phyloP scores from a whole-genome alignment of 2,888 invertebrate genomes.

The Morinoia aosen region DNA sequence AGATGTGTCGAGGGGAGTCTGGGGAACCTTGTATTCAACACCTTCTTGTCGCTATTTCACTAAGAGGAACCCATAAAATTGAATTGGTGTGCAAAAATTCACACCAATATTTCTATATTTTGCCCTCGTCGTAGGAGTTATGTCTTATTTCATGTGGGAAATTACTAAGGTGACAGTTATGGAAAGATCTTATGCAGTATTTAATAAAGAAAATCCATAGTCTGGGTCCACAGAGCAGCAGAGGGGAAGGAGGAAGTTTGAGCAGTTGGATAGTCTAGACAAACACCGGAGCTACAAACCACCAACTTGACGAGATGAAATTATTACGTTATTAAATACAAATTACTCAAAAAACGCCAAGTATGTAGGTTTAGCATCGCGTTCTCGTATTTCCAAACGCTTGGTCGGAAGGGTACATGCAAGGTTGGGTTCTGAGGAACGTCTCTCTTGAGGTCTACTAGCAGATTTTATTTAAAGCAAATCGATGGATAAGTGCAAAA shows the following conservation, averaged over 20 bases:
- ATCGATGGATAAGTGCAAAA: neutral
- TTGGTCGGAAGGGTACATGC: neutral
- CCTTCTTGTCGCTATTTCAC: neutral
- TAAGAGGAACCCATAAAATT: neutral
- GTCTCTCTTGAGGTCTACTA: neutral
- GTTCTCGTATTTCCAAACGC: neutral
- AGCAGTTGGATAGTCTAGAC: neutral
- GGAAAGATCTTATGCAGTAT: neutral
- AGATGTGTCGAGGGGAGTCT: neutral
- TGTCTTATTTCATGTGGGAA: neutral
- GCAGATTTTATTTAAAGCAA: neutral
- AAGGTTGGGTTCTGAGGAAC: neutral
- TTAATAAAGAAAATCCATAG: neutral
- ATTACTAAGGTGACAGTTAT: neutral
- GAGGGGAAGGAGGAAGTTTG: neutral
- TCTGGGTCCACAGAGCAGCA: neutral
- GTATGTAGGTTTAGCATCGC: neutral
- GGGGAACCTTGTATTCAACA: neutral
- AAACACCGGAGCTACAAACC: neutral
- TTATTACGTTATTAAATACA: neutral
- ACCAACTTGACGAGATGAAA: neutral
- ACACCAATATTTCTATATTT: neutral
- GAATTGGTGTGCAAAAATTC: neutral
- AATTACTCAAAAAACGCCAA: neutral
- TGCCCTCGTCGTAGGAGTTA: neutral